Percentiles rank a stretch among this genome's conserved stretches.
Evolutionary conservation across 2,888 invertebrate genomes (phyloP).

Genomic region (Drosophila peninsularis): DNA sequence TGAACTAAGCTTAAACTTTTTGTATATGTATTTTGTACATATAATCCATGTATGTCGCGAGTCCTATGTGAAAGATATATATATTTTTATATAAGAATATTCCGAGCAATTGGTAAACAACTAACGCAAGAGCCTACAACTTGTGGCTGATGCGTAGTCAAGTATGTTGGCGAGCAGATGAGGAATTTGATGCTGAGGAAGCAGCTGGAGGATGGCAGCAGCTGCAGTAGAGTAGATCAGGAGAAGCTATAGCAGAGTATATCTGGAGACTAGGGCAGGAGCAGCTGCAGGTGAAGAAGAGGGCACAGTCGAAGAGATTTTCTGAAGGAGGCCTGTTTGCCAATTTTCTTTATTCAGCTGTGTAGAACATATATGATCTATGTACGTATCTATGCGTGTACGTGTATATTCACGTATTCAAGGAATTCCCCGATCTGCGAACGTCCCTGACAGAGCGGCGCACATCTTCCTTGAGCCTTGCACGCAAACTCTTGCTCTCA

Average conservation of each 20-base stretch:
- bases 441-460: conserved; percentile 10
- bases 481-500: conserved; percentile 62
- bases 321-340: background rate
- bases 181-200: background rate
- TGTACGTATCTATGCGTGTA: too few species aligned
- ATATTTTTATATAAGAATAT: conserved; percentile 59
- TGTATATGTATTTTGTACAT: conserved; percentile 42
- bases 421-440: too few species aligned
- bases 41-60: conserved; percentile 34
- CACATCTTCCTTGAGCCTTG: conserved; percentile 54
- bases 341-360: background rate
- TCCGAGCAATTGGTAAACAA: conserved; percentile 8
- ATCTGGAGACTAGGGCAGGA: background rate
- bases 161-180: background rate
- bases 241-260: background rate
- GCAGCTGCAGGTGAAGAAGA: too few species aligned
- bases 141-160: background rate
- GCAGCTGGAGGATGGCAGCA: background rate
- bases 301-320: background rate
- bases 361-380: background rate
- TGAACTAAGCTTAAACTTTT: conserved; percentile 30
- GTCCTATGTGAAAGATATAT: conserved; percentile 50
- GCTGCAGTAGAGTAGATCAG: background rate
- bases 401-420: background rate
- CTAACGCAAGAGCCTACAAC: background rate